Conservation (phyloP, 2,888 invertebrate genomes). For the Netelia inedita region DNA sequence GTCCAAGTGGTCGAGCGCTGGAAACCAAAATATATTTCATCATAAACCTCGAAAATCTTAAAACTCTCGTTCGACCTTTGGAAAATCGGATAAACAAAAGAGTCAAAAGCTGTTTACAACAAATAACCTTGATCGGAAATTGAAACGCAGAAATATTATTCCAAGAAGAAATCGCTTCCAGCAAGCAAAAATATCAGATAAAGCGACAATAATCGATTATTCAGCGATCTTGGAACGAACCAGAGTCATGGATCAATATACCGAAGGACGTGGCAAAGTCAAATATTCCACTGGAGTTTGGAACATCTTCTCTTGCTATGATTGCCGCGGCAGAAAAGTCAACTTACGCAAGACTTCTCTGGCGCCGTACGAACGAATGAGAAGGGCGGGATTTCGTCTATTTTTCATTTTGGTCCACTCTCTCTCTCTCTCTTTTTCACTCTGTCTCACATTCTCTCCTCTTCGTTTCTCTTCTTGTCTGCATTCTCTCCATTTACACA, state of each 20-base stretch:
- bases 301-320: constrained; percentile 24
- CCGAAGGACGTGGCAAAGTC: constrained; percentile 7
- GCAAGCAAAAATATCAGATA: not conserved
- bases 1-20: not conserved
- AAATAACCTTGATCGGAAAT: not conserved
- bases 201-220: not conserved
- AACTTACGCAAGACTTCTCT: constrained; percentile 34
- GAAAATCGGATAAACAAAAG: not conserved
- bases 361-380: constrained; percentile 1
- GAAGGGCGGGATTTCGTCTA: not conserved
- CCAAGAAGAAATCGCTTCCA: not conserved
- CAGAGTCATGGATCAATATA: not conserved
- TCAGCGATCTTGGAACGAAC: not conserved
- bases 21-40: not conserved
- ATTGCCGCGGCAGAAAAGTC: constrained; percentile 38
- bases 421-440: not conserved
- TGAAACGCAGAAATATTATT: not conserved
- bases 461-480: constrained; percentile 10
- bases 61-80: not conserved
- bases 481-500: constrained; percentile 46
- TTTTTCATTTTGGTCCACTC: constrained; percentile 8
- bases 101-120: not conserved
- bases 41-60: not conserved
- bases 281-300: not conserved
- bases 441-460: not conserved